Percentiles rank a stretch among this genome's conserved stretches.
These are phyloP conservation scores for Latheticus oryzae DNA, from an alignment of 2,888 invertebrate genomes.

Conservation along the genomic window DNA sequence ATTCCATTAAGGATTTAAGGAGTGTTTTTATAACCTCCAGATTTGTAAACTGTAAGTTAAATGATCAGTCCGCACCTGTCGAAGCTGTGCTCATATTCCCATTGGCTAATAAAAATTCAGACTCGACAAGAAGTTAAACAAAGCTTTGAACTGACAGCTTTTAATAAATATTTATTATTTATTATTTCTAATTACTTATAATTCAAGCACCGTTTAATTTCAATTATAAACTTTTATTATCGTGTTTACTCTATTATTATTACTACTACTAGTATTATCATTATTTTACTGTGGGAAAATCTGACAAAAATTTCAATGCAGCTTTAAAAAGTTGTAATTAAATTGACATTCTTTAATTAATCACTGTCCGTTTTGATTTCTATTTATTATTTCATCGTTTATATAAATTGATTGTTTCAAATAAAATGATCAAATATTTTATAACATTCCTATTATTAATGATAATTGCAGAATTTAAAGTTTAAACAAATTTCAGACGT, in stretches of 20 bases:
- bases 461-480: too few relatives aligned
- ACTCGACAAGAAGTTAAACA: slow-evolving; percentile 1
- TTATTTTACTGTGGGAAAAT: slow-evolving; percentile 3
- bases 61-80: slow-evolving; percentile 16
- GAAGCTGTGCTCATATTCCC: slow-evolving; percentile 1
- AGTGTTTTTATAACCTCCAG: slow-evolving; percentile 19
- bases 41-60: slow-evolving; percentile 14
- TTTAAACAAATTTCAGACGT: not conserved
- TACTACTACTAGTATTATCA: slow-evolving; percentile 9
- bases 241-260: slow-evolving; percentile 20
- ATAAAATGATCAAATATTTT: too few relatives aligned
- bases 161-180: not conserved
- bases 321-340: too few relatives aligned
- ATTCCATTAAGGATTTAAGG: slow-evolving; percentile 18
- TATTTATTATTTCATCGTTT: too few relatives aligned
- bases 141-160: not conserved
- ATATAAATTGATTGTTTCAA: too few relatives aligned
- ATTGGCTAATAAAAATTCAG: slow-evolving; percentile 2
- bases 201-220: slow-evolving; percentile 22
- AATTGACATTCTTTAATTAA: too few relatives aligned
- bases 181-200: slow-evolving; percentile 14
- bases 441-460: too few relatives aligned
- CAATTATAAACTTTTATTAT: slow-evolving; percentile 20
- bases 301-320: too few relatives aligned
- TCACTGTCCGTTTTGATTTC: too few relatives aligned